phyloP scores from a whole-genome alignment of 2,888 invertebrate genomes.

The Trissonchulus latispiculum region DNA sequence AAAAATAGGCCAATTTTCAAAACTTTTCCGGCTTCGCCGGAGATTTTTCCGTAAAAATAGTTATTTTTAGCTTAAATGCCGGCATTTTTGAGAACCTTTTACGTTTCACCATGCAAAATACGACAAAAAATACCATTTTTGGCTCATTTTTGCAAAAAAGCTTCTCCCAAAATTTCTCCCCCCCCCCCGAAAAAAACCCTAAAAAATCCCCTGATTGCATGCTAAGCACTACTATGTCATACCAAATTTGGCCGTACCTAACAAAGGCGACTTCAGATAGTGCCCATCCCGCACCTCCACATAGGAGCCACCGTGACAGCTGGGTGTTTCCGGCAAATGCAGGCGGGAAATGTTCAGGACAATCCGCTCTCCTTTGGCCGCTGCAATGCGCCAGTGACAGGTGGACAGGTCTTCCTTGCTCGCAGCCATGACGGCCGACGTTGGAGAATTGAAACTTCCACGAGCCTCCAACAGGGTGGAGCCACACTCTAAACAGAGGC shows the following conservation, averaged over 20 bases:
- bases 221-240: too few species aligned
- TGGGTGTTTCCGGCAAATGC: slow-evolving; percentile 75
- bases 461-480: slow-evolving; percentile 75
- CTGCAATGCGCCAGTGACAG: slow-evolving; percentile 95
- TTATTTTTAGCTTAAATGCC: too few species aligned
- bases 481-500: slow-evolving; percentile 65
- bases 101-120: too few species aligned
- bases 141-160: too few species aligned
- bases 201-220: too few species aligned
- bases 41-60: too few species aligned
- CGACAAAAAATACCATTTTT: too few species aligned
- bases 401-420: not conserved
- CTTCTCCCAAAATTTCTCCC: too few species aligned
- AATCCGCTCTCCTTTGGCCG: slow-evolving; percentile 91
- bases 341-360: slow-evolving; percentile 78
- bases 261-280: slow-evolving; percentile 75
- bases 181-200: too few species aligned
- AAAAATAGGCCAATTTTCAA: too few species aligned
- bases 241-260: slow-evolving; percentile 57
- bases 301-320: slow-evolving; percentile 60
- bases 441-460: slow-evolving; percentile 57
- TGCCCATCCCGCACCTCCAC: slow-evolving; percentile 90
- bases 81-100: too few species aligned
- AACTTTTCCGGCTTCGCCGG: too few species aligned
- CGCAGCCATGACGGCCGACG: not conserved